Percentiles rank a stretch among this genome's conserved stretches.
Evolutionary conservation across 2,888 invertebrate species (phyloP).

Genomic region (Charanyca ferruginea): DNA sequence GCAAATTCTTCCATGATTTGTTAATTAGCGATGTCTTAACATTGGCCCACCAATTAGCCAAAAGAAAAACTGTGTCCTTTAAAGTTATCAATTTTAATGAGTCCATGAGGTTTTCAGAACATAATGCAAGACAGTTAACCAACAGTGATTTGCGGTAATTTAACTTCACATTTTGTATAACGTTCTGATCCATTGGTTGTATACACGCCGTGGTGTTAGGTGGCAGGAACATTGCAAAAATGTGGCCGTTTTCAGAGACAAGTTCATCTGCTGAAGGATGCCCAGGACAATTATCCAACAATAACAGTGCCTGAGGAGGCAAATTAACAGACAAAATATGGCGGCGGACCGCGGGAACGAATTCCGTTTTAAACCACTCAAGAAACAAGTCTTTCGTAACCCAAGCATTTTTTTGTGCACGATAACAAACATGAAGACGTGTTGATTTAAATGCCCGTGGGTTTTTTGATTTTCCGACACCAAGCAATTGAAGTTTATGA

Average conservation of each 20-base stretch:
- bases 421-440: no score
- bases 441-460: no score
- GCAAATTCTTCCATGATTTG: slow-evolving; percentile 41
- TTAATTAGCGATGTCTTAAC: slow-evolving; percentile 32
- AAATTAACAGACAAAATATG: slow-evolving; percentile 4
- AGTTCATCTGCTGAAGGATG: slow-evolving; percentile 57
- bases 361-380: slow-evolving; percentile 1
- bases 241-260: slow-evolving; percentile 50
- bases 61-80: slow-evolving; percentile 43
- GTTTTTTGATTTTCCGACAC: no score
- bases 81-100: slow-evolving; percentile 42
- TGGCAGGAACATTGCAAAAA: slow-evolving; percentile 54
- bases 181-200: slow-evolving; percentile 64
- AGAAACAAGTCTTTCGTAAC: slow-evolving; percentile 10
- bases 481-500: no score
- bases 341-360: slow-evolving; percentile 6
- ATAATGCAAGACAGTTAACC: slow-evolving; percentile 15
- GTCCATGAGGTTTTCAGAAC: slow-evolving; percentile 21
- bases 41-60: slow-evolving; percentile 42
- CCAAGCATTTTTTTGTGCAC: no score
- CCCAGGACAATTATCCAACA: slow-evolving; percentile 9
- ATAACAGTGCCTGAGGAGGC: slow-evolving; percentile 8
- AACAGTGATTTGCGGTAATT: slow-evolving; percentile 58
- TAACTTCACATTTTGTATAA: slow-evolving; percentile 52
- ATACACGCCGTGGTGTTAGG: slow-evolving; percentile 56